Conservation (phyloP, 2,113 vertebrate genomes). For the Columba livia region DNA sequence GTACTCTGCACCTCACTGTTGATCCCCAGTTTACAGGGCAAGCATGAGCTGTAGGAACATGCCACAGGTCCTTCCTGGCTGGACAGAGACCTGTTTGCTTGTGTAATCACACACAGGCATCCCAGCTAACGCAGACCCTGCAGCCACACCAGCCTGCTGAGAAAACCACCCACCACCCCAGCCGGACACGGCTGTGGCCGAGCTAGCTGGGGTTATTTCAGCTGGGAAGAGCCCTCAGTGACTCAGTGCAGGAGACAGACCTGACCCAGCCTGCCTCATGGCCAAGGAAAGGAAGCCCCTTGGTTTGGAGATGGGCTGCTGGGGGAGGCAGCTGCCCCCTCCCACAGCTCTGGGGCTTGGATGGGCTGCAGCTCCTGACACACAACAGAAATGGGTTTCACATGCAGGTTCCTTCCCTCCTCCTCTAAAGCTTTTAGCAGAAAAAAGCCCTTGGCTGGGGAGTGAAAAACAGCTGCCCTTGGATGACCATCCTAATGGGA, state of each 20-base stretch:
- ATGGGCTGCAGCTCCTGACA: background rate
- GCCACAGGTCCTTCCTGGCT: background rate
- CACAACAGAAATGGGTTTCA: background rate
- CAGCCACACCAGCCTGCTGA: background rate
- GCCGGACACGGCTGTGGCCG: background rate
- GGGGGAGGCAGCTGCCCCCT: background rate
- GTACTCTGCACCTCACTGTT: background rate
- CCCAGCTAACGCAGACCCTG: background rate
- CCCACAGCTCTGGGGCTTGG: background rate
- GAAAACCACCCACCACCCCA: background rate
- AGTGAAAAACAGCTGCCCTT: background rate
- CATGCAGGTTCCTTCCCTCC: background rate
- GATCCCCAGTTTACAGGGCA: background rate
- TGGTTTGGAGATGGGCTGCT: too few relatives aligned
- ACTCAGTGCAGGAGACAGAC: background rate
- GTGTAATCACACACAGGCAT: rapidly evolving
- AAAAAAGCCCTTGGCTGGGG: background rate
- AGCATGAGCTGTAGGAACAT: background rate
- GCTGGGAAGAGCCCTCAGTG: background rate
- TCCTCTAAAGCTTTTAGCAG: background rate
- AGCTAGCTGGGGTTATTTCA: background rate
- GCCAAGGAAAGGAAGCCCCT: background rate
- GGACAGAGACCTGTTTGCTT: background rate
- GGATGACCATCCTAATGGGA: background rate
- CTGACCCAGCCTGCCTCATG: background rate